Base-by-base conservation (phyloP, 2,888 invertebrate genomes). In the Pecten maximus region DNA sequence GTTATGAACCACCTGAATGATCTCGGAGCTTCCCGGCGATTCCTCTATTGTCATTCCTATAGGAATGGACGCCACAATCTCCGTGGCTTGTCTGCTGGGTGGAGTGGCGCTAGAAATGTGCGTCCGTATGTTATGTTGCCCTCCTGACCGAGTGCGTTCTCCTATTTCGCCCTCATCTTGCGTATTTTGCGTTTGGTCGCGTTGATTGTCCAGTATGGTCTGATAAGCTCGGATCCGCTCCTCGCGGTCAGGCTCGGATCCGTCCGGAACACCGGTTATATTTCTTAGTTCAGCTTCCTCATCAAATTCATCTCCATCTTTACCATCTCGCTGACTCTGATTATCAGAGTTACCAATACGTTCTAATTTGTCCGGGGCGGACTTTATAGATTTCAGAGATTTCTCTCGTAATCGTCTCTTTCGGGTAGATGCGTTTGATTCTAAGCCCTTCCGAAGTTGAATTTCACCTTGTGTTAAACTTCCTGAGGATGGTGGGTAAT, bases 401-500 rank as follows among this genome's bases (percentile, higher is more conserved):
- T 87, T 74, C 28, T 91, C 91, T 8, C 92, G 91, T 60, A 88
- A 86, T 48, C 89, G 90, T 28, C 90, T 48, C 74, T 91, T 87
- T 88, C 91, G 88, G 12, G 88, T 91, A 2, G 92, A 90, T 15
- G 94, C 89, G 88, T 94, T 94, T 23, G 92, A 93, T 60, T 93
- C 91, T 40, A 93, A 90, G 10, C 93, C 94, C 89, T 93, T 91
- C 40, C 92, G 89, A 15, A 94, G 91, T n/a, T 90, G 88, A 39
- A 91, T 90, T 90, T 94, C 94, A 15, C 94, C 94, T 40, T 93
- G 92, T 10, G 94, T 94, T 90, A 94, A 91, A 87, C 92, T 94
- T 40, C 93, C 91, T 16, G 91, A 74, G 16, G 93, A 93, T 0
- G 92, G 91, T 8, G 93, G 93, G 87, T 93, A 94, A 89, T 93